phyloP scores from a whole-genome alignment of 2,113 vertebrate species.

The Python bivittatus region DNA sequence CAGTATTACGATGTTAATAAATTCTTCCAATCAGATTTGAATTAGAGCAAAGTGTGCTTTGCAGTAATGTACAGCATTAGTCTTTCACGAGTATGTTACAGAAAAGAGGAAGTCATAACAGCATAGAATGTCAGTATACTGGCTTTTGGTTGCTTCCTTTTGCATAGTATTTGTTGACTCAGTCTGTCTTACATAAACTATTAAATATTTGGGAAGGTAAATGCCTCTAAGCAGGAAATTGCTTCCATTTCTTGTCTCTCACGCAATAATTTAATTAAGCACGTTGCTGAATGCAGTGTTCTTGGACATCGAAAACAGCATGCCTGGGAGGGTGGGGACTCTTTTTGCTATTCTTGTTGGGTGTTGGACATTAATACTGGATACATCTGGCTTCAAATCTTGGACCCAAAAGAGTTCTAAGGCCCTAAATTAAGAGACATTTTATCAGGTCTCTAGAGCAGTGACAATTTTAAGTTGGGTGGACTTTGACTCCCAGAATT shows the following conservation, averaged over 20 bases:
- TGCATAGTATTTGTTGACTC: constrained; percentile 48
- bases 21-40: neutral
- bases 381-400: constrained; percentile 42
- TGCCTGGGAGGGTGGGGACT: constrained; percentile 27
- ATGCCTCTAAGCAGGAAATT: constrained; percentile 67
- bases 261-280: constrained; percentile 45
- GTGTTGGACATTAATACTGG: constrained; percentile 42
- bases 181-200: constrained; percentile 38
- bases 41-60: neutral
- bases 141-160: neutral
- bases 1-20: neutral
- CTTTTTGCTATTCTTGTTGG: constrained; percentile 15
- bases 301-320: constrained; percentile 38
- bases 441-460: constrained; percentile 41
- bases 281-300: constrained; percentile 45
- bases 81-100: neutral
- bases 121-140: constrained; percentile 25
- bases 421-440: constrained; percentile 30
- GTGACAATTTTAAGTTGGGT: too few relatives aligned
- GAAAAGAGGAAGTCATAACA: neutral
- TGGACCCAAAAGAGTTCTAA: constrained; percentile 37
- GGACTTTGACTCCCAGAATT: too few relatives aligned
- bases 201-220: constrained; percentile 50
- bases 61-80: neutral
- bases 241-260: constrained; percentile 68